Evolutionary conservation across 2,888 invertebrate species (phyloP), one percentile per base, ranked within the genome.

Genomic region (Rhamnusium bicolor): DNA sequence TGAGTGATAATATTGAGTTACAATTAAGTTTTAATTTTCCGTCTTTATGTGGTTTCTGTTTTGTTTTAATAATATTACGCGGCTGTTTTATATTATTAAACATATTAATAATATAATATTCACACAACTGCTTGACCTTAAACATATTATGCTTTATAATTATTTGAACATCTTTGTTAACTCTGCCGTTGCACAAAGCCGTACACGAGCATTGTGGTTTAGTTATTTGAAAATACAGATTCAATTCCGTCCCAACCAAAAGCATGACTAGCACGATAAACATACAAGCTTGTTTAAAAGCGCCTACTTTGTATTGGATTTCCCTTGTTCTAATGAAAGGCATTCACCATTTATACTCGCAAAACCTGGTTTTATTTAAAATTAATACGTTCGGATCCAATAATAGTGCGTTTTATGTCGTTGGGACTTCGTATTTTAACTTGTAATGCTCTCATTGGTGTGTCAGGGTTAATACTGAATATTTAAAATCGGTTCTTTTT

Each of bases 371-470:
- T 75, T 70, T 68, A 72, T 70, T 61, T 70, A 67, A 74, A 74
- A 74, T 74, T 74, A 74, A 72, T 65, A 69, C 66, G 18, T 19
- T 46, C 8, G 65, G 68, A 69, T 69, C 58, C 72, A 70, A 70
- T 72, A 76, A 76, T 70, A 72, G 68, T 74, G 73, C 72, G 69
- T 74, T 74, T 74, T 74, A 74, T 74, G 58, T 68, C 53, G 56
- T 14, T 10, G 60, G 63, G 49, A 32, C 16, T 18, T 12, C 32
- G 51, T 63, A 63, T 24, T 51, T 51, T 51, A 16, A 16, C 24
- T 49, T 3, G 63, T 49, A 63, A 63, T 27, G 16, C 27, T 51
- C 16, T 18, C 27, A 12, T 51, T 14, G 51, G 40, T 51, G 21
- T 18, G n/a, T 5, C 21, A 27, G 24, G 16, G 61, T 12, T 21